Conservation (phyloP, 2,888 invertebrate species). For the Polydrusus cervinus region DNA sequence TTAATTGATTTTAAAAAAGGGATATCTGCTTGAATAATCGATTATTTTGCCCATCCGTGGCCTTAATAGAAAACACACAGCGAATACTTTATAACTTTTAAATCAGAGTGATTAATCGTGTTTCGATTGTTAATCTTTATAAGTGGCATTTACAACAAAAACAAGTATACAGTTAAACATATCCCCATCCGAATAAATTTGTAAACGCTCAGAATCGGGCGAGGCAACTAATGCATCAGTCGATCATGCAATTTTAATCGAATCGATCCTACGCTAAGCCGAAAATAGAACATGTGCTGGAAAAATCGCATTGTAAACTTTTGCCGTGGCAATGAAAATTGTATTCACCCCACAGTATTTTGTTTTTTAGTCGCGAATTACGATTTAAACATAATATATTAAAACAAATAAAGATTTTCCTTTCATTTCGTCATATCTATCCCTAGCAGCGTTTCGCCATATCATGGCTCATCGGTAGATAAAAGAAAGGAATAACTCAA, state of each 20-base stretch:
- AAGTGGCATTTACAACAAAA: not conserved
- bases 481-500: no score
- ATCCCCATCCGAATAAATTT: not conserved
- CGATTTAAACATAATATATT: no score
- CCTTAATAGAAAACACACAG: no score
- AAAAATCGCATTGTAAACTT: not conserved
- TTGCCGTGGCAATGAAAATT: not conserved
- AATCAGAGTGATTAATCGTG: not conserved
- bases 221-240: conserved; percentile 13
- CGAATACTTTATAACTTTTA: not conserved
- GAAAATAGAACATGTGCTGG: conserved; percentile 2
- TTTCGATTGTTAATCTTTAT: not conserved
- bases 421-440: no score
- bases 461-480: no score
- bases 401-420: no score
- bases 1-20: no score
- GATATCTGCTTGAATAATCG: no score
- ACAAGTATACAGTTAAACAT: not conserved
- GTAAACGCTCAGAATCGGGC: not conserved
- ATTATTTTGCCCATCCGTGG: no score
- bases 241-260: conserved; percentile 10
- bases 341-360: no score
- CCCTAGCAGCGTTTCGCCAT: no score
- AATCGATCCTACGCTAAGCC: not conserved
- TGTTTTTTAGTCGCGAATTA: no score